A percentile compares a stretch with the other conserved stretches of the same genome.
phyloP scores from a whole-genome alignment of 2,888 invertebrate genomes.

The Morpho achilles region DNA sequence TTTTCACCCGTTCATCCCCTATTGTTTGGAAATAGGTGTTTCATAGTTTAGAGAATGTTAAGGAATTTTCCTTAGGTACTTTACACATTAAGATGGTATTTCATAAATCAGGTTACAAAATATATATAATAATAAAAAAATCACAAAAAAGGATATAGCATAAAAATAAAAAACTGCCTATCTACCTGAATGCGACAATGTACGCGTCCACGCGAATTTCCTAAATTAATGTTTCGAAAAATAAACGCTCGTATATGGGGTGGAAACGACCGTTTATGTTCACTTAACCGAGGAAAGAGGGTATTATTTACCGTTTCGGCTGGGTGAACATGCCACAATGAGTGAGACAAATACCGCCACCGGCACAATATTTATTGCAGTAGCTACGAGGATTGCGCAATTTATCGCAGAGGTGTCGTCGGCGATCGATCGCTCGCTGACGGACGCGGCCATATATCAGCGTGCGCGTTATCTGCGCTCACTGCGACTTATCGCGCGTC shows the following conservation, averaged over 20 bases:
- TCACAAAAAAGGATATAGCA: conserved; percentile 4
- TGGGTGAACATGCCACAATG: conserved; percentile 75
- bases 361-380: conserved; percentile 75
- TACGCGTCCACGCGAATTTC: conserved; percentile 65
- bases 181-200: conserved; percentile 29
- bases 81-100: not conserved
- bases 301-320: conserved; percentile 79
- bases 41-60: too few species aligned
- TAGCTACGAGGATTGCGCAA: conserved; percentile 76
- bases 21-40: conserved; percentile 43
- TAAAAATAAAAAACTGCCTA: conserved; percentile 8
- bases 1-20: conserved; percentile 65
- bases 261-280: conserved; percentile 79
- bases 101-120: conserved; percentile 5
- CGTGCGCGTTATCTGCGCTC: conserved; percentile 73
- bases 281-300: conserved; percentile 79
- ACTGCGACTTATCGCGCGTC: conserved; percentile 67
- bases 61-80: too few species aligned
- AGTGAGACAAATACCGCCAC: conserved; percentile 76
- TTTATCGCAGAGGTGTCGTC: conserved; percentile 77
- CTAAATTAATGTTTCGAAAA: conserved; percentile 77
- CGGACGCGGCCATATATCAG: conserved; percentile 72
- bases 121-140: not conserved
- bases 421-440: conserved; percentile 71
- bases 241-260: conserved; percentile 78